Conservation (phyloP, 2,888 invertebrate species). For the Epicampocera succincta region DNA sequence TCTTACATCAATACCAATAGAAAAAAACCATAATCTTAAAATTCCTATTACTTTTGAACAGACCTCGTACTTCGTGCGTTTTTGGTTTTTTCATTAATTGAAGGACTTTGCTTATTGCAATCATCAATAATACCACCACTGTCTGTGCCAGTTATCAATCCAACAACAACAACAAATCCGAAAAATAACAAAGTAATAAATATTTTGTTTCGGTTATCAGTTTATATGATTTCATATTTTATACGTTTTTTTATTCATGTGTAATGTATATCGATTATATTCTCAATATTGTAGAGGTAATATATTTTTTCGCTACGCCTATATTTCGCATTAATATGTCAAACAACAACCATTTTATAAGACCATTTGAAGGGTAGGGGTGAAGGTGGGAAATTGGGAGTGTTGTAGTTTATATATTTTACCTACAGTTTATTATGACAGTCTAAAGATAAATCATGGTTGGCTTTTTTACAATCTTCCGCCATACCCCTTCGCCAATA, state of each 20-base stretch:
- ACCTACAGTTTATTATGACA: conserved; percentile 21
- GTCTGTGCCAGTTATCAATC: conserved; percentile 37
- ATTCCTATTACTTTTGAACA: no score
- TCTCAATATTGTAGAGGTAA: conserved; percentile 24
- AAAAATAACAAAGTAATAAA: conserved; percentile 44
- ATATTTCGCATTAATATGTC: conserved; percentile 18
- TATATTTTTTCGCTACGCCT: conserved; percentile 54
- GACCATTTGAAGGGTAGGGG: background rate
- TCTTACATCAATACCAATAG: no score
- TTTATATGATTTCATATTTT: conserved; percentile 27
- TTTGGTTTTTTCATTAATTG: no score
- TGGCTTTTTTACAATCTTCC: background rate
- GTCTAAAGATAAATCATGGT: conserved; percentile 20
- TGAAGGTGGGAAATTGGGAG: background rate
- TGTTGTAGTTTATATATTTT: conserved; percentile 7
- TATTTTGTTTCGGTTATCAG: conserved; percentile 56
- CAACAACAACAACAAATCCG: conserved; percentile 10
- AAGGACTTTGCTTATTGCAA: no score
- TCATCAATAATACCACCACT: background rate
- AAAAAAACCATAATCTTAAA: no score
- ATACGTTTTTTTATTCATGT: conserved; percentile 43
- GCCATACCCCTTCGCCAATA: no score
- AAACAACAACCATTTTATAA: conserved; percentile 4
- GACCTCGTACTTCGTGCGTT: no score
- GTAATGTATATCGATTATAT: conserved; percentile 62